Evolutionary conservation across 1,140 invertebrate species (phyloP), one percentile per base, ranked within the genome.

Genomic region (Phymastichus coffea): DNA sequence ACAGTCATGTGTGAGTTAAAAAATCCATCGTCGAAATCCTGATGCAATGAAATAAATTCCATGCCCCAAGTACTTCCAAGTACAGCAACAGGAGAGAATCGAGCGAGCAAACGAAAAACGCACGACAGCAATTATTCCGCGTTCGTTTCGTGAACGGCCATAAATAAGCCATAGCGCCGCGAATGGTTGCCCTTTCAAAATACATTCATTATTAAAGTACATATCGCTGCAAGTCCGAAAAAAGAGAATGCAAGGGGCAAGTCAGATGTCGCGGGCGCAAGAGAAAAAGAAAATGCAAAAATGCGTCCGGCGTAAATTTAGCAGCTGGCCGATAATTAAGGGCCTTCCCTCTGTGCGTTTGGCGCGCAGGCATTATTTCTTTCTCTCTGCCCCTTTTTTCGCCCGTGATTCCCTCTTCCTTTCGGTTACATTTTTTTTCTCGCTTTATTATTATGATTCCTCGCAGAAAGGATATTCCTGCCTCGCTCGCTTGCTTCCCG

Each of bases 281-380:
- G 2, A 15, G 38, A 3, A n/a, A n/a, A n/a, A 22, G 10, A 10
- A 22, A 44, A 10, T 41, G 14, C 20, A 33, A 19, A 49, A 49
- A 37, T 52, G 28, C 33, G 35, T 22, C 8, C 28, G 15, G 41
- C 17, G 26, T 44, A 55, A 55, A 44, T 55, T 55, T 44, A 44
- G 28, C 52, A 44, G 52, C 40, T 46, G 53, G 19, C 26, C 41
- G 41, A 56, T 56, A 56, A 56, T 56, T 56, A 30, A 37, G n/a
- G 53, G 41, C 52, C 53, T 56, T 56, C 33, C 23, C 19, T 33
- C 17, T 20, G n/a, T 53, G 6, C 37, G 15, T 15, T 15, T 10
- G 10, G 15, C 37, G 15, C 37, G 15, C 37, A n/a, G 9, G 37
- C 37, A n/a, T 52, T 40, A 14, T 23, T 51, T 37, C 28, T 51